These are phyloP conservation scores for Gastrophryne carolinensis DNA, from an alignment of 2,797 vertebrate species.

Conservation along the genomic window DNA sequence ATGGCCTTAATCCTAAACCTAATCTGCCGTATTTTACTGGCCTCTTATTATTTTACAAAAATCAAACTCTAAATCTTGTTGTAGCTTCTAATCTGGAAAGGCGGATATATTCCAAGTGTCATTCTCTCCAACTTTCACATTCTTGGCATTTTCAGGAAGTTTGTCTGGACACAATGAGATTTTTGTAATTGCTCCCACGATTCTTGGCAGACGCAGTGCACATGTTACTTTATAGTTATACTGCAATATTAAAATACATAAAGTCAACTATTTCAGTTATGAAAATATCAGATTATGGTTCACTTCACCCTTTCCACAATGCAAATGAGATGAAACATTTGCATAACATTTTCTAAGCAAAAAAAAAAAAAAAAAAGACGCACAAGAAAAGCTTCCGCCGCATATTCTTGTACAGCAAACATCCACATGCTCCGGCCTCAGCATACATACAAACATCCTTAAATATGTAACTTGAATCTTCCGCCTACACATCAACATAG, in stretches of 20 bases:
- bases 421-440: background rate
- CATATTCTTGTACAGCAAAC: background rate
- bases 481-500: background rate
- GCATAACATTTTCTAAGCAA: slow-evolving; percentile 11
- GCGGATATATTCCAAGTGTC: background rate
- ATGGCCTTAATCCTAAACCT: too few relatives aligned
- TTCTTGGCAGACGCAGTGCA: slow-evolving; percentile 1
- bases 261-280: slow-evolving; percentile 1
- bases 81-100: background rate
- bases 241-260: slow-evolving; percentile 8
- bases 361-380: background rate
- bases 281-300: slow-evolving; percentile 5
- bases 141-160: slow-evolving; percentile 27
- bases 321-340: background rate
- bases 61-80: too few relatives aligned
- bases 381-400: background rate
- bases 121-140: slow-evolving; percentile 13
- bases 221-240: slow-evolving; percentile 6
- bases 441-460: background rate
- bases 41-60: too few relatives aligned
- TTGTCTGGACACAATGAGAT: slow-evolving; percentile 26
- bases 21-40: too few relatives aligned
- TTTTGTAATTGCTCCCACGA: background rate
- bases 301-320: slow-evolving; percentile 7
- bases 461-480: background rate